A percentile compares a stretch with the other conserved stretches of the same genome.
Evolutionary conservation across 2,113 vertebrate genomes (phyloP).

Genomic region (Tretioscincus oriximinensis): DNA sequence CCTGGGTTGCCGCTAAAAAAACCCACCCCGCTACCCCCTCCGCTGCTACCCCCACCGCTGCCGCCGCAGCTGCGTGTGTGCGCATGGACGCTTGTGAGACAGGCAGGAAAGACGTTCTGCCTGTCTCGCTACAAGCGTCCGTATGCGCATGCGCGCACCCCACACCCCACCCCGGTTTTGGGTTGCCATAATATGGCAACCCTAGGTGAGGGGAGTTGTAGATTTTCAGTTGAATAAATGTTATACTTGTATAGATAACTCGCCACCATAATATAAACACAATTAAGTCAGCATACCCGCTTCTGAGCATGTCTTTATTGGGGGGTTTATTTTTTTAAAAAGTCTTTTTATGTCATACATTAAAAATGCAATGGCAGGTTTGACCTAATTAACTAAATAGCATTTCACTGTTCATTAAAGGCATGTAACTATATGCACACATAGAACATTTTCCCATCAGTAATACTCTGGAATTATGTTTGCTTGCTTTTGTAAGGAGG

Average conservation of each 20-base stretch:
- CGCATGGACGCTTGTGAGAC: no score
- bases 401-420: constrained; percentile 11
- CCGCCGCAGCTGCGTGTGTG: no score
- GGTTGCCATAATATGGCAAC: no score
- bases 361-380: constrained; percentile 5
- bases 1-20: no score
- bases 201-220: neutral
- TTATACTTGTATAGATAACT: neutral
- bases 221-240: neutral
- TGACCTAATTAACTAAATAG: constrained; percentile 28
- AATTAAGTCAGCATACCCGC: neutral
- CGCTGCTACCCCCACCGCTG: no score
- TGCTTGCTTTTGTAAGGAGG: constrained; percentile 27
- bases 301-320: neutral
- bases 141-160: no score
- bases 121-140: no score
- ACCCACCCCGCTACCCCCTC: no score
- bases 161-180: no score
- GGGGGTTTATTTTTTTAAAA: constrained; percentile 1
- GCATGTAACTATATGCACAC: neutral
- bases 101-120: no score
- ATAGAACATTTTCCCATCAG: constrained; percentile 10
- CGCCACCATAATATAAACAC: neutral
- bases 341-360: neutral
- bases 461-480: constrained; percentile 17